Evolutionary conservation across 2,888 invertebrate species (phyloP).

Genomic region (Omphaloscelis lunosa): DNA sequence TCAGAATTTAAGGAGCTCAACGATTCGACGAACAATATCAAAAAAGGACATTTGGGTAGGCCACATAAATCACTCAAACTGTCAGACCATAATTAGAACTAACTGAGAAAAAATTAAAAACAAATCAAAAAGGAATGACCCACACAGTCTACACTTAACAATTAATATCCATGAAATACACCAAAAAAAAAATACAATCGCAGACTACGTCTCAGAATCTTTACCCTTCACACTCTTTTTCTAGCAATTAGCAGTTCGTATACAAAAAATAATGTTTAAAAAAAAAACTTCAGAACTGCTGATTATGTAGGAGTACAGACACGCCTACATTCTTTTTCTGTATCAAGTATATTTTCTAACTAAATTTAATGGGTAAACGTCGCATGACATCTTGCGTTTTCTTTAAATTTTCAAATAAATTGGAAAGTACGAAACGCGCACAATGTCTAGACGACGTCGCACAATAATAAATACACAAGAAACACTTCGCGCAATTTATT

Average conservation of each 20-base stretch:
- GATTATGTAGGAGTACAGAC: slow-evolving; percentile 17
- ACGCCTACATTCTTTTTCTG: slow-evolving; percentile 9
- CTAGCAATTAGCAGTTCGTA: neutral
- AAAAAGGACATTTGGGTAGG: too few species aligned
- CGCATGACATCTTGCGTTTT: slow-evolving; percentile 5
- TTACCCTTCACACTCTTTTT: neutral
- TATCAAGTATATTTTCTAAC: neutral
- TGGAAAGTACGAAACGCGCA: slow-evolving; percentile 29
- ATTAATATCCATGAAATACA: neutral
- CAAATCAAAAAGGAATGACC: too few species aligned
- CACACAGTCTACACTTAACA: too few species aligned
- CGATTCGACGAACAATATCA: too few species aligned
- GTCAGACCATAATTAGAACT: too few species aligned
- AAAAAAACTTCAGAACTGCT: neutral
- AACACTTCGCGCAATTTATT: slow-evolving; percentile 37
- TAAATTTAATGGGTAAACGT: slow-evolving; percentile 5
- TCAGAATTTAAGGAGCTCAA: too few species aligned
- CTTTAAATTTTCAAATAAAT: slow-evolving; percentile 36
- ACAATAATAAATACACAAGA: slow-evolving; percentile 29
- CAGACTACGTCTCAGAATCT: neutral
- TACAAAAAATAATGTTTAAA: neutral
- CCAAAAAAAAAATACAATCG: neutral
- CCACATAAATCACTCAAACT: too few species aligned
- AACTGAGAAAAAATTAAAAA: too few species aligned
- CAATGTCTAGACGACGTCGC: slow-evolving; percentile 34